Percentiles rank a stretch among this genome's conserved stretches.
These are phyloP conservation scores for Drosophila neocordata DNA, from an alignment of 1,140 invertebrate species.

Conservation along the genomic window DNA sequence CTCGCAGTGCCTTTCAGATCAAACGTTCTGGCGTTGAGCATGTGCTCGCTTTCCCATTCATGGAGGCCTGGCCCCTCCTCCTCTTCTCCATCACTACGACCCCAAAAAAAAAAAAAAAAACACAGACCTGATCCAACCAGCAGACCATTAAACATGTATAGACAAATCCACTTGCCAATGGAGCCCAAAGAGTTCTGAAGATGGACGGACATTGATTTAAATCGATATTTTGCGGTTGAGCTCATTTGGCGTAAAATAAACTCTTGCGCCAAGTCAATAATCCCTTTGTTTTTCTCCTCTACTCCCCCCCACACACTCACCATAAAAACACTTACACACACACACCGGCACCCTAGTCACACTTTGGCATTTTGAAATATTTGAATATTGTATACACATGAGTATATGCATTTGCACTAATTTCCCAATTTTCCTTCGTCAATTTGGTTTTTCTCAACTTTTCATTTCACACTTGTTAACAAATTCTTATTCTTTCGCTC, in stretches of 20 bases:
- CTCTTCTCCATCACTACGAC: background rate
- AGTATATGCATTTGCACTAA: constrained; percentile 26
- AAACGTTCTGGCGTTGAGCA: constrained; percentile 41
- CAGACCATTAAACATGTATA: constrained; percentile 33
- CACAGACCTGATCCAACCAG: background rate
- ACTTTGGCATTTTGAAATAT: constrained; percentile 58
- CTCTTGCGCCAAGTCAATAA: constrained; percentile 73
- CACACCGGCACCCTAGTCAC: background rate
- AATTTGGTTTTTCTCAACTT: constrained; percentile 32
- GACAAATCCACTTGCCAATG: constrained; percentile 56
- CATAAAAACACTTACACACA: background rate
- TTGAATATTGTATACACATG: constrained; percentile 1
- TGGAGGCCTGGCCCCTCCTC: constrained; percentile 56
- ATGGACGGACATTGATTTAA: constrained; percentile 71
- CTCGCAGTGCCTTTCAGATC: background rate
- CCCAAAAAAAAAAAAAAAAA: background rate
- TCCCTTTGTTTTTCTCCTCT: constrained; percentile 55
- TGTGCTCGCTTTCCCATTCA: constrained; percentile 73
- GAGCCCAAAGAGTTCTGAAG: constrained; percentile 23
- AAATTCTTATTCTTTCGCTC: constrained; percentile 36
- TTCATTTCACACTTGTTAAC: constrained; percentile 75
- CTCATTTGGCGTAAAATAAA: constrained; percentile 80
- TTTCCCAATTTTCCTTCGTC: constrained; percentile 48
- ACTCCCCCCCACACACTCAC: constrained; percentile 16
- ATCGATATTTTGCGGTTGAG: constrained; percentile 78